phyloP scores from a whole-genome alignment of 1,140 invertebrate genomes.

The Ceratina australensis region DNA sequence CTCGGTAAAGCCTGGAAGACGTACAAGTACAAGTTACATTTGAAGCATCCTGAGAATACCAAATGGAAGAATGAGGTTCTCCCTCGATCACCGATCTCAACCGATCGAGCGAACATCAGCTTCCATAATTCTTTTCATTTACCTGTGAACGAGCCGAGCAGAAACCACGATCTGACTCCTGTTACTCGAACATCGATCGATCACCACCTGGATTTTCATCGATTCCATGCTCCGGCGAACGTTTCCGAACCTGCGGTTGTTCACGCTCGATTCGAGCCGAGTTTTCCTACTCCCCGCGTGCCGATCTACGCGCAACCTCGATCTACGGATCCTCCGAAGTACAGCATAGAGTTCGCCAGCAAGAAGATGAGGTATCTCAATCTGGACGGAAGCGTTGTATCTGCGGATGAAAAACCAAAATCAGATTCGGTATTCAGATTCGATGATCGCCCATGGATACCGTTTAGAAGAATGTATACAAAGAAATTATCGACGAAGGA shows the following conservation, averaged over 20 bases:
- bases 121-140: neutral
- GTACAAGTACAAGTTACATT: slow-evolving; percentile 3
- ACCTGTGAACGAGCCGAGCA: neutral
- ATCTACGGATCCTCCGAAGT: neutral
- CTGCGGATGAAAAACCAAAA: neutral
- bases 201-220: neutral
- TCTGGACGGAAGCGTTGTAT: slow-evolving; percentile 11
- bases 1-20: neutral
- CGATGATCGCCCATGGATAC: neutral
- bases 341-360: slow-evolving; percentile 24
- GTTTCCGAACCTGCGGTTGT: neutral
- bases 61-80: neutral
- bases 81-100: too few relatives aligned
- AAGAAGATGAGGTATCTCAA: slow-evolving; percentile 42
- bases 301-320: too few relatives aligned
- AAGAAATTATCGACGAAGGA: neutral
- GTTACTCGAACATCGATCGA: neutral
- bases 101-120: too few relatives aligned
- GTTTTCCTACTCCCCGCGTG: neutral
- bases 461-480: neutral
- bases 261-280: neutral
- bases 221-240: neutral
- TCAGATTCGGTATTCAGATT: neutral
- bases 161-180: neutral
- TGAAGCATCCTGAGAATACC: neutral